Evolutionary conservation across 2,888 invertebrate species (phyloP).

Genomic region (Oscheius onirici): DNA sequence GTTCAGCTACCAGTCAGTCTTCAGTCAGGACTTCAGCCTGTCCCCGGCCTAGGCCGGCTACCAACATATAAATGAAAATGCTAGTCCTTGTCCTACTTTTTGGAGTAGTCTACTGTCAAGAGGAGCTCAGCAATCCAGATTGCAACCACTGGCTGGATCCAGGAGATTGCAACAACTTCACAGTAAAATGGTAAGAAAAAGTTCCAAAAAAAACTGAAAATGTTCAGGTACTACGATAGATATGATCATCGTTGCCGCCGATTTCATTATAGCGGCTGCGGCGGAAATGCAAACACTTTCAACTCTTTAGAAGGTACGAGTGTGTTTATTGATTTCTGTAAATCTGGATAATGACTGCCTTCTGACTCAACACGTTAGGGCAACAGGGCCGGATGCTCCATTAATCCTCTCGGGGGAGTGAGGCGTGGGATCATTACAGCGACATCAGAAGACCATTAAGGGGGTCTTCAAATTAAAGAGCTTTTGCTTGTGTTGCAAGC

Average conservation of each 20-base stretch:
- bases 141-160: slow-evolving; percentile 62
- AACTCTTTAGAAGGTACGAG: slow-evolving; percentile 53
- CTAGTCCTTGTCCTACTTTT: not conserved
- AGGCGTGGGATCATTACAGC: slow-evolving; percentile 21
- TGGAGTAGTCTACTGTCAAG: slow-evolving; percentile 33
- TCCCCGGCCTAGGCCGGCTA: slow-evolving; percentile 16
- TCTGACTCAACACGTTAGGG: not conserved
- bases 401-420: slow-evolving; percentile 19
- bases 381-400: slow-evolving; percentile 10
- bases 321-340: not conserved
- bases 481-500: no score
- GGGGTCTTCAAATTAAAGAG: not conserved
- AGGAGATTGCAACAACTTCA: slow-evolving; percentile 59
- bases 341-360: not conserved
- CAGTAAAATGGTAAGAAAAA: slow-evolving; percentile 53
- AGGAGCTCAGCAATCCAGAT: slow-evolving; percentile 51
- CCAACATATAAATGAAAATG: not conserved
- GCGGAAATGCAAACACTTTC: slow-evolving; percentile 61
- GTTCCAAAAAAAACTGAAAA: not conserved
- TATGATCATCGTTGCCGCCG: slow-evolving; percentile 60
- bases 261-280: slow-evolving; percentile 62
- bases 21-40: not conserved
- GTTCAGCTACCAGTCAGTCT: not conserved
- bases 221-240: slow-evolving; percentile 53
- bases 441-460: slow-evolving; percentile 1